Conservation (phyloP, 1,140 invertebrate genomes). For the Drosophila pachea region DNA sequence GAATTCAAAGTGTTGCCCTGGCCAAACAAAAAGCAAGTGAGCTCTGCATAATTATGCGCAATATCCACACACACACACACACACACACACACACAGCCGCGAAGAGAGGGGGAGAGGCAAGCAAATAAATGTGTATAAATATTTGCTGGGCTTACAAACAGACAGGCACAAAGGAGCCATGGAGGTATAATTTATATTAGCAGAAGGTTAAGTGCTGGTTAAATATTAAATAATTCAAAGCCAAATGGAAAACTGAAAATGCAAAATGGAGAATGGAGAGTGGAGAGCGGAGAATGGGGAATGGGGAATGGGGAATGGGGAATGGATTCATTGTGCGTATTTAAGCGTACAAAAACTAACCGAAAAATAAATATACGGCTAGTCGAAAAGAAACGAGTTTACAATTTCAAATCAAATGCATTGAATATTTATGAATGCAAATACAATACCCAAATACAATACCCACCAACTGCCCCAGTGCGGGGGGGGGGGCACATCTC, state of each 20-base stretch:
- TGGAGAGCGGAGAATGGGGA: too few species aligned
- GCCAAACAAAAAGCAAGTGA: slow-evolving; percentile 63
- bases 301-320: too few species aligned
- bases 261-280: too few species aligned
- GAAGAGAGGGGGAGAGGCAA: too few species aligned
- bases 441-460: too few species aligned
- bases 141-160: slow-evolving; percentile 43
- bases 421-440: slow-evolving; percentile 5
- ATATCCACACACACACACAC: slow-evolving; percentile 22
- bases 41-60: slow-evolving; percentile 67
- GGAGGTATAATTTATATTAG: slow-evolving; percentile 50
- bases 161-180: slow-evolving; percentile 13
- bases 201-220: slow-evolving; percentile 47
- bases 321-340: slow-evolving; percentile 42
- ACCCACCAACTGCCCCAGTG: too few species aligned
- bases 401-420: slow-evolving; percentile 13
- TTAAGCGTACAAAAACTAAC: slow-evolving; percentile 30
- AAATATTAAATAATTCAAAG: slow-evolving; percentile 49
- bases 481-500: too few species aligned
- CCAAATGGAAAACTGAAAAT: slow-evolving; percentile 29
- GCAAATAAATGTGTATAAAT: slow-evolving; percentile 32
- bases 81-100: too few species aligned
- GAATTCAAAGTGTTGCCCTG: slow-evolving; percentile 52
- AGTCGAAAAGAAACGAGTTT: slow-evolving; percentile 6
- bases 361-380: slow-evolving; percentile 15